A percentile compares a stretch with the other conserved stretches of the same genome.
phyloP scores from a whole-genome alignment of 1,140 invertebrate species.

The Pomacea maculata region DNA sequence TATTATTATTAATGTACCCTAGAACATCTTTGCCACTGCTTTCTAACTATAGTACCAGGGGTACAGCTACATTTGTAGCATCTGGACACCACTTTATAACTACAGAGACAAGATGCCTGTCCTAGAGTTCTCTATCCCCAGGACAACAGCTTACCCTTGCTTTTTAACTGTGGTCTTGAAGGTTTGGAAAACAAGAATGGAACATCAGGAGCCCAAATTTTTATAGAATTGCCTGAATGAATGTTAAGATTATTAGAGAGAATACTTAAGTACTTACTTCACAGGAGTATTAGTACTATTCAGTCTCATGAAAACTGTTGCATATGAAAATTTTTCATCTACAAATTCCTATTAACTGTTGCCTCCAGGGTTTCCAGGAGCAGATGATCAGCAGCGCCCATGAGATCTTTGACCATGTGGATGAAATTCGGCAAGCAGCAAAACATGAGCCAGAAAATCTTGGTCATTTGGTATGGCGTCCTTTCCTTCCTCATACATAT shows the following conservation, averaged over 20 bases:
- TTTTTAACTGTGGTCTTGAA: too few species aligned
- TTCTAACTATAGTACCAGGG: too few species aligned
- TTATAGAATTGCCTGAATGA: neutral
- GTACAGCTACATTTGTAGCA: too few species aligned
- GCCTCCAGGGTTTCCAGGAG: slow-evolving; percentile 76
- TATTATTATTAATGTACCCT: too few species aligned
- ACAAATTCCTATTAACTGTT: neutral
- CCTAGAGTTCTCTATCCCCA: too few species aligned
- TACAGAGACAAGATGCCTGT: too few species aligned
- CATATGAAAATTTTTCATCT: neutral
- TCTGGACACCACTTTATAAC: too few species aligned
- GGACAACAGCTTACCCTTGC: too few species aligned
- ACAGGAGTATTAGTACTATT: neutral
- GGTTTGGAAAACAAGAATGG: too few species aligned
- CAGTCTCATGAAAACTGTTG: neutral
- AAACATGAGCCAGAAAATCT: slow-evolving; percentile 93
- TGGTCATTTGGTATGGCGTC: slow-evolving; percentile 77
- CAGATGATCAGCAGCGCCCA: slow-evolving; percentile 73
- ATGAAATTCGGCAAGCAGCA: slow-evolving; percentile 82
- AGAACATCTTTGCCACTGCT: too few species aligned
- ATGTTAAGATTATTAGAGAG: neutral
- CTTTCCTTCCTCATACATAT: neutral
- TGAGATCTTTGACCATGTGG: slow-evolving; percentile 73
- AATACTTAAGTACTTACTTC: neutral
- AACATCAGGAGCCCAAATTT: too few species aligned